Conservation (phyloP, 1,140 invertebrate species). For the Halyomorpha halys region DNA sequence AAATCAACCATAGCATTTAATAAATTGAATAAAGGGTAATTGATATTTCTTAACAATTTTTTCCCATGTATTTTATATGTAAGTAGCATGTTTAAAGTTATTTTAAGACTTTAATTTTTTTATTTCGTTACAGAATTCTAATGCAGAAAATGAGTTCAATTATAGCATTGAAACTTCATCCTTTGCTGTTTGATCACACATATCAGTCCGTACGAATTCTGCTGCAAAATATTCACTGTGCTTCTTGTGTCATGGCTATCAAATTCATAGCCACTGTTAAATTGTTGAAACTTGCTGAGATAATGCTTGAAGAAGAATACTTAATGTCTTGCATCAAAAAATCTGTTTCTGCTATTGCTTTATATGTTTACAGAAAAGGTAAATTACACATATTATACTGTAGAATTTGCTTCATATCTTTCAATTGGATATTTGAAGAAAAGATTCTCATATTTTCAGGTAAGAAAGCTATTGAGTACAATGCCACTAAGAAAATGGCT, state of each 20-base stretch:
- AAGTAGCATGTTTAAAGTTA: too few relatives aligned
- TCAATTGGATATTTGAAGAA: too few relatives aligned
- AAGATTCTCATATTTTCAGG: too few relatives aligned
- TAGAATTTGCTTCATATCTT: too few relatives aligned
- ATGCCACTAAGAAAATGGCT: too few relatives aligned
- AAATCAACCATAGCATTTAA: not conserved
- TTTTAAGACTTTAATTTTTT: too few relatives aligned
- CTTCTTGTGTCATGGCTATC: not conserved
- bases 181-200: not conserved
- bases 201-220: not conserved
- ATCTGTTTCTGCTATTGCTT: not conserved
- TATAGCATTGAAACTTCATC: not conserved
- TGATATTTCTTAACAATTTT: not conserved
- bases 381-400: not conserved
- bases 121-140: not conserved
- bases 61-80: too few relatives aligned
- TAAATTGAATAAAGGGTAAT: not conserved
- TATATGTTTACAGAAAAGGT: not conserved
- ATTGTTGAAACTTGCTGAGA: not conserved
- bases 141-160: not conserved
- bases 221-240: not conserved
- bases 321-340: not conserved
- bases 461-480: too few relatives aligned
- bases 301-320: not conserved
- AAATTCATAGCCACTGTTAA: not conserved